Evolutionary conservation across 2,888 invertebrate genomes (phyloP).

Genomic region (Meliscaeva auricollis): DNA sequence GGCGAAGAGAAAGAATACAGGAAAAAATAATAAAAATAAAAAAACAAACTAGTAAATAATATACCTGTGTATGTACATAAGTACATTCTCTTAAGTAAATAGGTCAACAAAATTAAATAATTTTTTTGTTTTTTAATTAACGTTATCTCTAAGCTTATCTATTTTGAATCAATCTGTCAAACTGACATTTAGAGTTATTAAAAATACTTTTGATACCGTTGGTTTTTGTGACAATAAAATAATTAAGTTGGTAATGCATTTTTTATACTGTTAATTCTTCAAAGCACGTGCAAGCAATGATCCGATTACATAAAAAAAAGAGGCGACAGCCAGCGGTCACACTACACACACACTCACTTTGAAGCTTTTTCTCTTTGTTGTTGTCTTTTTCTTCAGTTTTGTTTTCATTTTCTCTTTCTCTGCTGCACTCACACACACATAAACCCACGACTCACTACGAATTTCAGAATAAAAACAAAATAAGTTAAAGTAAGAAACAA

Average conservation of each 20-base stretch:
- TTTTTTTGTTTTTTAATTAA: constrained; percentile 14
- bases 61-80: background rate
- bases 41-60: constrained; percentile 34
- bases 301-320: constrained; percentile 64
- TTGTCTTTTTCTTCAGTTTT: constrained; percentile 62
- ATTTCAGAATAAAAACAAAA: constrained; percentile 73
- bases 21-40: constrained; percentile 22
- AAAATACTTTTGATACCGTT: constrained; percentile 23
- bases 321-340: constrained; percentile 30
- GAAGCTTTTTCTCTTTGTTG: constrained; percentile 67
- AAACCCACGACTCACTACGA: constrained; percentile 31
- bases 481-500: constrained; percentile 49
- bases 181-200: constrained; percentile 1
- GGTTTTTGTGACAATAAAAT: background rate
- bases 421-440: constrained; percentile 21
- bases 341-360: constrained; percentile 56
- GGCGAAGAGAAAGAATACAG: constrained; percentile 14
- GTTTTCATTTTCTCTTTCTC: constrained; percentile 70
- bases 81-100: constrained; percentile 53
- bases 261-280: constrained; percentile 45
- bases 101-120: constrained; percentile 58
- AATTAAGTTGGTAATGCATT: constrained; percentile 8
- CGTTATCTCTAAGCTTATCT: background rate
- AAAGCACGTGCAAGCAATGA: constrained; percentile 69
- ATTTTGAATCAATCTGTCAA: constrained; percentile 5